phyloP scores from a whole-genome alignment of 1,140 invertebrate genomes.

The Hyphantria cunea region DNA sequence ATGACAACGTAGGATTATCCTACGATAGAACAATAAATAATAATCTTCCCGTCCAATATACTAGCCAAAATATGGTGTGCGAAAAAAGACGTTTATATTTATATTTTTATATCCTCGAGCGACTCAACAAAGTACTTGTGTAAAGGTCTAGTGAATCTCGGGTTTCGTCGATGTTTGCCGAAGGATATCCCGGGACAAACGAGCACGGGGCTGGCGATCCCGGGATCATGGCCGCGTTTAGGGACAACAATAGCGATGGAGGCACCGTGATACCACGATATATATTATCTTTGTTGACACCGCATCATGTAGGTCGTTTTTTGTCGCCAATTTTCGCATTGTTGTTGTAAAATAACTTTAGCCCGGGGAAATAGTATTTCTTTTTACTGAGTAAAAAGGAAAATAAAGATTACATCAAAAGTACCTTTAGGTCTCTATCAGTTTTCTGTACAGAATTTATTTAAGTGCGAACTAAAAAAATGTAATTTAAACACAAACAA shows the following conservation, averaged over 20 bases:
- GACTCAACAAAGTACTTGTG: slow-evolving; percentile 67
- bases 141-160: slow-evolving; percentile 76
- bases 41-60: slow-evolving; percentile 42
- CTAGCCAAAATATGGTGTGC: slow-evolving; percentile 35
- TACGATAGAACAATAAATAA: slow-evolving; percentile 55
- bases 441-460: too few relatives aligned
- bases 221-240: slow-evolving; percentile 67
- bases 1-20: slow-evolving; percentile 36
- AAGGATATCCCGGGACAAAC: slow-evolving; percentile 76
- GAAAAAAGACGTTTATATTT: slow-evolving; percentile 58
- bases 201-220: slow-evolving; percentile 61
- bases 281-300: slow-evolving; percentile 77
- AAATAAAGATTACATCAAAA: slow-evolving; percentile 21
- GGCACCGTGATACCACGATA: slow-evolving; percentile 69
- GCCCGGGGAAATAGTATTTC: slow-evolving; percentile 50
- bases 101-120: slow-evolving; percentile 60
- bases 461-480: too few relatives aligned
- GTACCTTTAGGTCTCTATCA: too few relatives aligned
- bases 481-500: too few relatives aligned
- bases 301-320: slow-evolving; percentile 74
- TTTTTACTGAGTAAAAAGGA: slow-evolving; percentile 32
- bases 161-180: slow-evolving; percentile 73
- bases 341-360: slow-evolving; percentile 68
- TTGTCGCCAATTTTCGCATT: slow-evolving; percentile 72
- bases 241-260: slow-evolving; percentile 69